These are phyloP conservation scores for Austrofundulus limnaeus DNA, from an alignment of 2,113 vertebrate species.

Conservation along the genomic window DNA sequence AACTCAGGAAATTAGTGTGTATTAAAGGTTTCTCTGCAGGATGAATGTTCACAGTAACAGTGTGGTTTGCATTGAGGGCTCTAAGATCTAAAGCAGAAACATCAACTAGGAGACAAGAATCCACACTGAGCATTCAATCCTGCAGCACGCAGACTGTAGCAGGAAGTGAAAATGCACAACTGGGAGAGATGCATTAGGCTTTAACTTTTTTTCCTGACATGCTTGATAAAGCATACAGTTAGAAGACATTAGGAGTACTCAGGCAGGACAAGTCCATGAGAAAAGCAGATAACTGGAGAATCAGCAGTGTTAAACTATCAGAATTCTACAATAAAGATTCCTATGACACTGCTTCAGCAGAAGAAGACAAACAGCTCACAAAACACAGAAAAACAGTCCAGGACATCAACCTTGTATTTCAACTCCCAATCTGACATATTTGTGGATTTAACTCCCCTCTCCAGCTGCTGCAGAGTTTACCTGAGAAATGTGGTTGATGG, in stretches of 20 bases:
- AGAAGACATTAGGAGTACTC: constrained; percentile 36
- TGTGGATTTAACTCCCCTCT: too few relatives aligned
- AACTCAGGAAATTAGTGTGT: not conserved
- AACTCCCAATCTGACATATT: too few relatives aligned
- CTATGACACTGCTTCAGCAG: too few relatives aligned
- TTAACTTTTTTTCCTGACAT: constrained; percentile 58
- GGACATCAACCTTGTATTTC: too few relatives aligned
- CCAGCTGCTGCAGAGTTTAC: constrained; percentile 37
- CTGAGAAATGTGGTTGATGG: constrained; percentile 90
- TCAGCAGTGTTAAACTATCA: too few relatives aligned
- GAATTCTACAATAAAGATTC: too few relatives aligned
- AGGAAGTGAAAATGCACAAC: constrained; percentile 42
- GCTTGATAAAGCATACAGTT: constrained; percentile 61
- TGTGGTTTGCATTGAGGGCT: not conserved
- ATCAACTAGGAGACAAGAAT: not conserved
- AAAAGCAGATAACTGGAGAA: not conserved
- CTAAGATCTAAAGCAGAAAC: constrained; percentile 2
- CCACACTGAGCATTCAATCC: not conserved
- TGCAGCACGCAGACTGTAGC: constrained; percentile 18
- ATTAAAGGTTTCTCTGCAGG: not conserved
- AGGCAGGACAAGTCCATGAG: not conserved
- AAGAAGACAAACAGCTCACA: too few relatives aligned
- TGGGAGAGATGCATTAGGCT: constrained; percentile 50
- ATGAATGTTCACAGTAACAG: not conserved
- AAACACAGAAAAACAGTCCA: too few relatives aligned